Evolutionary conservation across 2,797 vertebrate species (phyloP), one percentile per base, ranked within the genome.

Genomic region (Odontamblyopus rebecca): DNA sequence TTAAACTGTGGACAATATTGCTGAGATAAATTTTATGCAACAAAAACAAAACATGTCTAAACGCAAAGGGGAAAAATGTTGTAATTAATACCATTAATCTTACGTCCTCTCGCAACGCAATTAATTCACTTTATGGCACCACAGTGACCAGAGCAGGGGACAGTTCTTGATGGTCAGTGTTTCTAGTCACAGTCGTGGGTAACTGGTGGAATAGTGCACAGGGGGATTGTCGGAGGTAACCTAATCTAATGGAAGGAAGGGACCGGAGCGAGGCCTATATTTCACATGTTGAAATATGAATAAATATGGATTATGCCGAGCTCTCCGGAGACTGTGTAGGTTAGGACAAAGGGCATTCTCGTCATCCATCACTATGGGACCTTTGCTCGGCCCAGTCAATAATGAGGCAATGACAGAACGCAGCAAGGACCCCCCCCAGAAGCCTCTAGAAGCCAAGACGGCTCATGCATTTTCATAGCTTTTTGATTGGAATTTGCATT

Each of bases 261-360:
- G 67, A 75, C 80, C 81, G 70, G 29, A 61, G 60, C 59, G 16
- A 44, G 62, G 32, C 84, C 72, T 75, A 77, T 77, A 81, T 82
- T 75, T 88, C 69, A 85, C 69, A 70, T 69, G 67, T 72, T 51
- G 70, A 83, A 78, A 82, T 76, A 85, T 73, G 72, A 79, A 74
- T 64, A 44, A 51, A 75, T 18, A 35, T 81, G 76, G 76, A 73
- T 82, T 75, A 57, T 68, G 71, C 62, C 68, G 65, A 63, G 51
- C 50, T 70, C 67, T 76, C 64, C 4, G 6, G 73, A 76, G 79
- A 71, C 65, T 68, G 48, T n/a, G 73, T 30, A 74, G 74, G 74
- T 85, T 85, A 85, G 35, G 67, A 64, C 44, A 0, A 23, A 68
- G 76, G 82, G 81, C 79, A 70, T 79, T 79, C 83, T 73, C 65